A percentile compares a stretch with the other conserved stretches of the same genome.
phyloP scores from a whole-genome alignment of 2,113 vertebrate genomes.

The Edolisoma coerulescens region DNA sequence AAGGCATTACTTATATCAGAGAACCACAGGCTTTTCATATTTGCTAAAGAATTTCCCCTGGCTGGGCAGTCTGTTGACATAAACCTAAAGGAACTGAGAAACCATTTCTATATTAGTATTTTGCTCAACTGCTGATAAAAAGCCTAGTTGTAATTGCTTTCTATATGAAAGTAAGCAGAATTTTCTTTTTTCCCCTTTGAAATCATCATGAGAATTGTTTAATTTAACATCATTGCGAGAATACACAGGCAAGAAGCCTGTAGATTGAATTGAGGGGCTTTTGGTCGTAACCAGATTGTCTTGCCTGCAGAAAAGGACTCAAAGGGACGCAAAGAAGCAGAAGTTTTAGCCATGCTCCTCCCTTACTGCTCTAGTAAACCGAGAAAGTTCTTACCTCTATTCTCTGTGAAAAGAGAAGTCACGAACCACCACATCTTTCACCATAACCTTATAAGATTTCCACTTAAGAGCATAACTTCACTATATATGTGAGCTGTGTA shows the following conservation, averaged over 20 bases:
- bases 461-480: not conserved
- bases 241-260: not conserved
- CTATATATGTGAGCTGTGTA: fast-evolving
- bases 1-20: not conserved
- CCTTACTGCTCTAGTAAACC: not conserved
- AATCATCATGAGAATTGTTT: not conserved
- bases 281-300: not conserved
- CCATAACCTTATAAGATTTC: not conserved
- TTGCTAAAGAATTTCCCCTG: not conserved
- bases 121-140: not conserved
- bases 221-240: not conserved
- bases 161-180: not conserved
- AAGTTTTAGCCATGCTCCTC: not conserved
- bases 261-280: not conserved
- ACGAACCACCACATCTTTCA: not conserved
- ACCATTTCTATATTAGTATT: not conserved
- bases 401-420: not conserved
- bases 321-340: not conserved
- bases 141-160: not conserved
- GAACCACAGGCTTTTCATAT: not conserved
- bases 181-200: not conserved
- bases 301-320: not conserved
- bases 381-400: not conserved
- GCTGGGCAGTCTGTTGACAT: not conserved
- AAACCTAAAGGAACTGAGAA: constrained; percentile 14